Conservation (phyloP, 2,888 invertebrate genomes). For the Bombyx huttoni region DNA sequence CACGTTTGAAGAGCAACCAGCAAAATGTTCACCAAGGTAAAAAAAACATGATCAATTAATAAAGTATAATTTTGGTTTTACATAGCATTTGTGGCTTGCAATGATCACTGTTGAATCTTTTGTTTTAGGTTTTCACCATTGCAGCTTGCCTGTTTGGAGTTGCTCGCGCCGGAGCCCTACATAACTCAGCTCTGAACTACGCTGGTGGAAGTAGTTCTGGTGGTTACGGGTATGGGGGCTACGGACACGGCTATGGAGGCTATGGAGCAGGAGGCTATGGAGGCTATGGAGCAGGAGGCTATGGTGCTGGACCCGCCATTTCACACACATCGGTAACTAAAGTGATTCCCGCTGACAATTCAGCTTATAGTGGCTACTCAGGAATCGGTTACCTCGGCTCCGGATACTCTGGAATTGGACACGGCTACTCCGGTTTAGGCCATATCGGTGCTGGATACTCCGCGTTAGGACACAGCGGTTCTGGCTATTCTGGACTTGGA, state of each 20-base stretch:
- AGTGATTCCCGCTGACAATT: slow-evolving; percentile 12
- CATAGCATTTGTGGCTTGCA: slow-evolving; percentile 3
- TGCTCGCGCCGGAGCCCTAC: slow-evolving; percentile 25
- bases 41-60: slow-evolving; percentile 6
- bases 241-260: slow-evolving; percentile 9
- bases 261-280: slow-evolving; percentile 8
- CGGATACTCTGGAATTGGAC: slow-evolving; percentile 1
- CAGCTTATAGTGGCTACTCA: slow-evolving; percentile 6
- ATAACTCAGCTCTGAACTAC: slow-evolving; percentile 10
- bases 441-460: slow-evolving; percentile 8
- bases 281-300: slow-evolving; percentile 7
- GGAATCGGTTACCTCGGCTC: background rate
- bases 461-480: background rate
- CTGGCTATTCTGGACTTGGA: slow-evolving; percentile 8
- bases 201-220: slow-evolving; percentile 8
- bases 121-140: slow-evolving; percentile 23
- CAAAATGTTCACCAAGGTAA: slow-evolving; percentile 49
- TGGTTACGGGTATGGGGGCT: slow-evolving; percentile 7
- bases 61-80: slow-evolving; percentile 8
- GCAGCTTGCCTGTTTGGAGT: slow-evolving; percentile 33
- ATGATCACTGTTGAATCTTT: background rate
- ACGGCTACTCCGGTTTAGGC: slow-evolving; percentile 10
- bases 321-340: slow-evolving; percentile 18
- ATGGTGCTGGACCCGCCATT: slow-evolving; percentile 13
- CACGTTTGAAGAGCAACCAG: slow-evolving; percentile 29